These are phyloP conservation scores for Cheumatopsyche charites DNA, from an alignment of 1,140 invertebrate genomes.

Conservation along the genomic window DNA sequence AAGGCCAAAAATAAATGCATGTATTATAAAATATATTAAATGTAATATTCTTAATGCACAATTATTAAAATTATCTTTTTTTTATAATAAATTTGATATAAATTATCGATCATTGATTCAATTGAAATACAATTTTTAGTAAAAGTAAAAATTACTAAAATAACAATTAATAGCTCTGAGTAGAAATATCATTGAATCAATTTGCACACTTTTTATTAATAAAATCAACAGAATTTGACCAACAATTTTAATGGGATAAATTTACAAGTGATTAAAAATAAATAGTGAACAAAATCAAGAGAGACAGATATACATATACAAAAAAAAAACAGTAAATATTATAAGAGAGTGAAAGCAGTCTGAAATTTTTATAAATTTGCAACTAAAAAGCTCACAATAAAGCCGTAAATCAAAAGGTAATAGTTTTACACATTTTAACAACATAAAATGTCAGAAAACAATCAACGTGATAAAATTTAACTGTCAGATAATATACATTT, in stretches of 20 bases:
- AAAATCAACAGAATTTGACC: constrained; percentile 19
- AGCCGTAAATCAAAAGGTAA: neutral
- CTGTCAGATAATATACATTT: constrained; percentile 8
- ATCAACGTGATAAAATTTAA: neutral
- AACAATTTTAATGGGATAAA: constrained; percentile 21
- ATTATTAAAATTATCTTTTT: neutral
- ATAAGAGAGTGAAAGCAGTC: neutral
- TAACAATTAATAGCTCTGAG: neutral
- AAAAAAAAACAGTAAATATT: neutral
- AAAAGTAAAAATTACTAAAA: neutral
- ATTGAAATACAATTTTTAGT: constrained; percentile 4
- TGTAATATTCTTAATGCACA: constrained; percentile 18
- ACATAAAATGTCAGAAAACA: constrained; percentile 6
- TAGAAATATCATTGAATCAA: neutral
- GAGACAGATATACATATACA: neutral
- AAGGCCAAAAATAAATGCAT: constrained; percentile 7
- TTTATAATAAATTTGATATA: constrained; percentile 7
- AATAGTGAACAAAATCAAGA: constrained; percentile 3
- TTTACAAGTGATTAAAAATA: constrained; percentile 19
- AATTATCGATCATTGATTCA: constrained; percentile 6
- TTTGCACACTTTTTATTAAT: neutral
- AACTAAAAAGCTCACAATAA: neutral
- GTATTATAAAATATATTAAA: constrained; percentile 23
- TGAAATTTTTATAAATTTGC: no score
- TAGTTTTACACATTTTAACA: neutral